These are phyloP conservation scores for Strigamia transsilvanica DNA, from an alignment of 2,888 invertebrate species.

Conservation along the genomic window DNA sequence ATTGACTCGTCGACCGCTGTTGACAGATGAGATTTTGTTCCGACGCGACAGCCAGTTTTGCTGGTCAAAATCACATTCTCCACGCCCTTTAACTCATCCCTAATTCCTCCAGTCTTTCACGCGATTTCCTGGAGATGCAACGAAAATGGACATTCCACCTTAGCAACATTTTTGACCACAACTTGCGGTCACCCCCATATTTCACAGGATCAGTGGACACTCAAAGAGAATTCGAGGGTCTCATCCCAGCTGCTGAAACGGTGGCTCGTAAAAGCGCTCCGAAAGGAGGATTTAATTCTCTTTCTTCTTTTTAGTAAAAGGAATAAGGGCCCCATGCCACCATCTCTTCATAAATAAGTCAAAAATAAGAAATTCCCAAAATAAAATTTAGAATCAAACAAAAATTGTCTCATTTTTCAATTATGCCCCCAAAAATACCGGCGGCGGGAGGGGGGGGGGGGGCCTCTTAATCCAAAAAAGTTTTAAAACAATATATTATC, in stretches of 20 bases:
- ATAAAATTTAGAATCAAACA: too few relatives aligned
- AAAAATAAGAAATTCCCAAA: too few relatives aligned
- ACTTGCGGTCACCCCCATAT: conserved; percentile 24
- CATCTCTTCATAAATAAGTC: too few relatives aligned
- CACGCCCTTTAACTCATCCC: background rate
- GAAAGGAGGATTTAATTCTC: too few relatives aligned
- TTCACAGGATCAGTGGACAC: conserved; percentile 26
- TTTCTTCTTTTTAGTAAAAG: too few relatives aligned
- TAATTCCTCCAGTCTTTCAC: background rate
- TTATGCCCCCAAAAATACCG: too few relatives aligned
- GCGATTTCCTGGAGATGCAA: background rate
- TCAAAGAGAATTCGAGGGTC: background rate
- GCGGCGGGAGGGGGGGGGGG: too few relatives aligned
- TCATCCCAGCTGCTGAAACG: background rate
- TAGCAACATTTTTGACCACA: conserved; percentile 32
- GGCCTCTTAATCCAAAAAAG: too few relatives aligned
- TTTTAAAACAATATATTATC: too few relatives aligned
- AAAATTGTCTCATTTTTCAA: too few relatives aligned
- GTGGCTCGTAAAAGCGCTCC: background rate
- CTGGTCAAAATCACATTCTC: background rate
- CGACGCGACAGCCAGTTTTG: background rate
- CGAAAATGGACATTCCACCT: conserved; percentile 4
- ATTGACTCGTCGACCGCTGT: background rate
- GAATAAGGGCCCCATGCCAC: too few relatives aligned
- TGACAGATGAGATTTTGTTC: background rate